phyloP scores from a whole-genome alignment of 1,140 invertebrate species.

The Microplitis mediator region DNA sequence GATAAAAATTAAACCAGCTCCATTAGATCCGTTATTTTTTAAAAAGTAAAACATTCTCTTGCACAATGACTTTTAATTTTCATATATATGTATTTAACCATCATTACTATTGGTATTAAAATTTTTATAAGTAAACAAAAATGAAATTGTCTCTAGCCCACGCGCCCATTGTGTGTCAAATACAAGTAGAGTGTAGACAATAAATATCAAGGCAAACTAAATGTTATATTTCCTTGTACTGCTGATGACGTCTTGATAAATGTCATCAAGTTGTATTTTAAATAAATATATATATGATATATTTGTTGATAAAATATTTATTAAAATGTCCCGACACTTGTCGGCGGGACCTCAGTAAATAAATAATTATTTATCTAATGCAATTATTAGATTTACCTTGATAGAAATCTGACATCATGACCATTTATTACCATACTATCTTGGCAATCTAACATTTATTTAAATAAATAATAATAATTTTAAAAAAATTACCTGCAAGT shows the following conservation, averaged over 20 bases:
- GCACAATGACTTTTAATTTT: no score
- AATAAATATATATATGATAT: no score
- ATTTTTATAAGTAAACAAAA: not conserved
- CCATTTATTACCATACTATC: constrained; percentile 19
- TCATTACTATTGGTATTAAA: not conserved
- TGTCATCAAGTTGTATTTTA: no score
- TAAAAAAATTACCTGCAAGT: no score
- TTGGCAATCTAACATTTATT: constrained; percentile 4
- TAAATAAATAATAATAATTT: not conserved
- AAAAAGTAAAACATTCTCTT: not conserved
- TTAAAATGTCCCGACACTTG: no score
- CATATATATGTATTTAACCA: no score
- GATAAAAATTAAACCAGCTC: not conserved
- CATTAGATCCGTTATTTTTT: not conserved
- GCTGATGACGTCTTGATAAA: no score
- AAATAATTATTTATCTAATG: not conserved
- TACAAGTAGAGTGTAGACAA: not conserved
- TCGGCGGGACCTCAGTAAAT: no score
- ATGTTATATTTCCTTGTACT: not conserved
- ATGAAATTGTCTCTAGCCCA: not conserved
- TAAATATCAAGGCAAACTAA: not conserved
- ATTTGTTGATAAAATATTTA: no score
- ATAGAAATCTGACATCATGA: constrained; percentile 16
- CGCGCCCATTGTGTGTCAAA: not conserved
- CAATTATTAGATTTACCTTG: not conserved